Percentiles rank a stretch among this genome's conserved stretches.
These are phyloP conservation scores for Astur gentilis DNA, from an alignment of 2,113 vertebrate genomes.

Conservation along the genomic window DNA sequence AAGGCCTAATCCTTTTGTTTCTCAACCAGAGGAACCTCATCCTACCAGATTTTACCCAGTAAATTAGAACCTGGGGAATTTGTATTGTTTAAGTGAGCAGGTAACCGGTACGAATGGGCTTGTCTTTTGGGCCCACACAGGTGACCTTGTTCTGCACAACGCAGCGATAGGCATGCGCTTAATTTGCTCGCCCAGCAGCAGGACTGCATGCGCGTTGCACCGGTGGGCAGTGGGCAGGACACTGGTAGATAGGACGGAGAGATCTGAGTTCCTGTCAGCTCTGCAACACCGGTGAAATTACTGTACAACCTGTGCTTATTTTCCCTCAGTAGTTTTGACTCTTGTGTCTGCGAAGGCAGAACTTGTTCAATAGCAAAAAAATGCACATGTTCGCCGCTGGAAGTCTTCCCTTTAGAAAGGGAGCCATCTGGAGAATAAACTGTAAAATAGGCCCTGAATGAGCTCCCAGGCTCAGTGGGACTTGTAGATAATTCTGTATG, in stretches of 20 bases:
- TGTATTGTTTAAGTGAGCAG: background rate
- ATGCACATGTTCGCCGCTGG: background rate
- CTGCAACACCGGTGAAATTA: fast-evolving
- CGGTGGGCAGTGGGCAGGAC: background rate
- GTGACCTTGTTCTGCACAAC: background rate
- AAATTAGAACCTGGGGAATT: background rate
- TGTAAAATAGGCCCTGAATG: background rate
- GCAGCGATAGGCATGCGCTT: fast-evolving
- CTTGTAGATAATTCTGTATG: background rate
- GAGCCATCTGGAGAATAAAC: background rate
- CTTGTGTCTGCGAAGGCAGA: background rate
- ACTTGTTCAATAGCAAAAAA: background rate
- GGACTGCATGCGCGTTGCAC: fast-evolving
- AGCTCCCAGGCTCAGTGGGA: background rate
- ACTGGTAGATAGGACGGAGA: background rate
- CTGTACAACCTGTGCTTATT: background rate
- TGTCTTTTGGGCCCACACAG: background rate
- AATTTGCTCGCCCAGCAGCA: background rate
- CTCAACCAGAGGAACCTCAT: background rate
- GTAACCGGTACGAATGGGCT: fast-evolving
- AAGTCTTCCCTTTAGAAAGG: background rate
- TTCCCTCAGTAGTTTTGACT: background rate
- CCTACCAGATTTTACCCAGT: background rate
- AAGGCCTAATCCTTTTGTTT: background rate
- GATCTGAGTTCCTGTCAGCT: background rate